Evolutionary conservation across 2,113 vertebrate genomes (phyloP).

Genomic region (Synchiropus splendidus): DNA sequence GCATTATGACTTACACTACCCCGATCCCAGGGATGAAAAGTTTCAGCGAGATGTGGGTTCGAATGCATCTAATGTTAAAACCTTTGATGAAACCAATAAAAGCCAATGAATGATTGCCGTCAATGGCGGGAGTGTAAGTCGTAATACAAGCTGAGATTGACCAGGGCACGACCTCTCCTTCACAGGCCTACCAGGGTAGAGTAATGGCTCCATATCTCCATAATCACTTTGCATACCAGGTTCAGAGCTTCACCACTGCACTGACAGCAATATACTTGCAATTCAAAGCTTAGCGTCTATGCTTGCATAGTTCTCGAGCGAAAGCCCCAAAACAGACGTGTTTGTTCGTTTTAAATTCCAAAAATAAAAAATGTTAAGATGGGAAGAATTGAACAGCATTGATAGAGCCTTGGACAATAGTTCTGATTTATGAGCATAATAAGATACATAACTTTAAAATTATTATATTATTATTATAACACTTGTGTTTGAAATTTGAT

Average conservation of each 20-base stretch:
- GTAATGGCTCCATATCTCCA: constrained; percentile 54
- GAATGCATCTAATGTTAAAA: constrained; percentile 6
- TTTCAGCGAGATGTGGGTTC: no score
- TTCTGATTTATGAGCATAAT: no score
- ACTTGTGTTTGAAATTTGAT: no score
- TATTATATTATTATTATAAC: no score
- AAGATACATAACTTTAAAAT: no score
- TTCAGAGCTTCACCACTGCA: constrained; percentile 39
- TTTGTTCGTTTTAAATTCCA: no score
- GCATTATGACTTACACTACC: constrained; percentile 67
- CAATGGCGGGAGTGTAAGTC: constrained; percentile 48
- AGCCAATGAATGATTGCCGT: constrained; percentile 17
- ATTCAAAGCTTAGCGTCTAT: no score
- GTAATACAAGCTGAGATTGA: constrained; percentile 59
- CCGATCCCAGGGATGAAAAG: constrained; percentile 9
- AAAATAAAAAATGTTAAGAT: no score
- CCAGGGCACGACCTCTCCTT: constrained; percentile 64
- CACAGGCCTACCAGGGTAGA: constrained; percentile 54
- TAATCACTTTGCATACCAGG: constrained; percentile 63
- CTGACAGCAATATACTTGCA: background rate
- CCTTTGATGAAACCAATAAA: constrained; percentile 22
- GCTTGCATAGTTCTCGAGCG: no score
- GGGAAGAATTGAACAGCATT: no score
- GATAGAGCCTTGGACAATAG: no score
- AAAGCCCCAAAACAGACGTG: no score